Base-by-base conservation (phyloP, 1,140 invertebrate genomes). In the Drosophila yakuba region DNA sequence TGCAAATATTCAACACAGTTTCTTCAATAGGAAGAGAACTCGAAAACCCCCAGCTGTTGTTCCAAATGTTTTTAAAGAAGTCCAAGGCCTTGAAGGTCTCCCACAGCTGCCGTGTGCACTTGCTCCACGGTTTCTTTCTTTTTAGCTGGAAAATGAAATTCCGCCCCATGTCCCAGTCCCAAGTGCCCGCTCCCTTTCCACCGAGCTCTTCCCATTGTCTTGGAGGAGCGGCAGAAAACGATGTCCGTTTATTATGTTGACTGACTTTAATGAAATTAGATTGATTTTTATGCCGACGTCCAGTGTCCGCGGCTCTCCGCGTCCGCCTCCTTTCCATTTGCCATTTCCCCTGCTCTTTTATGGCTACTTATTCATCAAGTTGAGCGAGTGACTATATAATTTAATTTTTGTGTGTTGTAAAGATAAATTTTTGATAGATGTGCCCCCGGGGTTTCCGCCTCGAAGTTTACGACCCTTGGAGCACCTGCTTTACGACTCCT, bases 251-350 rank as follows among this genome's bases (percentile, higher is more conserved):
- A 78, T 82, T 85, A 86, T 81, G 78, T 72, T 82, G 82, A 75
- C 69, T 82, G 82, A 88, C 83, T 78, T 88, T 86, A 86, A 86
- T 88, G 66, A 88, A 86, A 86, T 86, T 86, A 86, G 74, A 86
- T 86, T 86, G 82, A 86, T 86, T 86, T 85, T 86, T 78, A 63
- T 78, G 74, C 81, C 74, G 78, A 78, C 62, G 82, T 81, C 74
- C 82, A 71, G 51, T 57, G 58, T 56, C 36, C 25, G 28, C 6
- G 28, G 28, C 35, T 28, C 43, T 5, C 20, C 43, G 6, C 68
- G 25, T 14, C 23, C 2, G 12, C 43, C 39, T 44, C 44, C 52
- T 58, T 68, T 73, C 23, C 41, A 67, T 66, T 44, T 50, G 35
- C 32, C 41, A 67, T 58, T 44, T 58, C 35, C 25, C 4, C 8